These are phyloP conservation scores for Cecidostiba fungosa DNA, from an alignment of 2,888 invertebrate genomes.

Conservation along the genomic window DNA sequence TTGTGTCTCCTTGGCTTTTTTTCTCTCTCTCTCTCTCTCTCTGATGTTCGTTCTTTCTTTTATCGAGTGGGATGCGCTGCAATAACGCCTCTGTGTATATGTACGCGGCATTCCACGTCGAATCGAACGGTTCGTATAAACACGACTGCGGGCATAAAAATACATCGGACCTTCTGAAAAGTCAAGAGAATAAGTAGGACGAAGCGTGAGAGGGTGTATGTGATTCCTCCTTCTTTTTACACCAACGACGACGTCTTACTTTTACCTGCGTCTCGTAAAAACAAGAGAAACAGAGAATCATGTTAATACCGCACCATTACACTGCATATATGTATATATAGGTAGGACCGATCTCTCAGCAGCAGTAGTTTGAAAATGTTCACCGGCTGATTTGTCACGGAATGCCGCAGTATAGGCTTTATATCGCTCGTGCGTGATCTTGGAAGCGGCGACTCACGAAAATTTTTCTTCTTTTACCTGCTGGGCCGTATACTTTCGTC, in stretches of 20 bases:
- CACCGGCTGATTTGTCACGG: not conserved
- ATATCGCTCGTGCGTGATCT: not conserved
- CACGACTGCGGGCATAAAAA: not conserved
- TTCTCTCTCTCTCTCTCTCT: not conserved
- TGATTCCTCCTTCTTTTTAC: too few relatives aligned
- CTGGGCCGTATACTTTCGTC: conserved; percentile 6
- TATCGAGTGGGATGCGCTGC: conserved; percentile 14
- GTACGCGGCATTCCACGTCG: conserved; percentile 17
- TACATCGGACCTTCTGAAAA: not conserved
- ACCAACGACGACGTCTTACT: too few relatives aligned
- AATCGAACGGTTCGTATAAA: not conserved
- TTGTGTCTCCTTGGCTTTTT: conserved; percentile 6
- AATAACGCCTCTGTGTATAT: not conserved
- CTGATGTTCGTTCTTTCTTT: not conserved
- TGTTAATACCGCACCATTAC: too few relatives aligned
- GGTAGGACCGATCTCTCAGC: too few relatives aligned
- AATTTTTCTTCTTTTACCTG: not conserved
- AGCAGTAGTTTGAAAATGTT: too few relatives aligned
- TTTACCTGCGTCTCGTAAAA: too few relatives aligned
- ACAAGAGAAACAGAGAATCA: too few relatives aligned
- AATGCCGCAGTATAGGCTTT: not conserved
- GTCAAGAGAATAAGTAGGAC: not conserved
- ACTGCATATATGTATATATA: too few relatives aligned
- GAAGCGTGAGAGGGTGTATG: not conserved
- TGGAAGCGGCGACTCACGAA: not conserved